Base-by-base conservation (phyloP, 2,113 vertebrate genomes). In the Solea senegalensis region DNA sequence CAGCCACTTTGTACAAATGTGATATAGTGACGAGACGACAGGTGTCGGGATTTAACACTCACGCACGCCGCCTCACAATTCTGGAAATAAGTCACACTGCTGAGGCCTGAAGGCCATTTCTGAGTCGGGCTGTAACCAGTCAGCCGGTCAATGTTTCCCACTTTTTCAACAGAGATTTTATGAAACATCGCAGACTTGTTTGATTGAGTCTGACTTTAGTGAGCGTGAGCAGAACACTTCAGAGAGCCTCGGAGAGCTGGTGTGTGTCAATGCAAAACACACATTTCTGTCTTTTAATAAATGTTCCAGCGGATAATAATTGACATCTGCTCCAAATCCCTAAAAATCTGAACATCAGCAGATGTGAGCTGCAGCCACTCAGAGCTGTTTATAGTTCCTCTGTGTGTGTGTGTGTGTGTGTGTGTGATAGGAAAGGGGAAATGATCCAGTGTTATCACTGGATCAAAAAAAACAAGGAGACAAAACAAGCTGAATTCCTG, bases 251-350 rank as follows among this genome's bases (percentile, higher is more conserved):
- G n/a, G n/a, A n/a, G n/a, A n/a, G 6, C 50, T 71, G 66, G 21
- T 40, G 69, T 53, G 61, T 70, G 28, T 64, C 54, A 48, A 82
- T 21, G 1, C 43, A 78, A 76, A 81, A 72, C 64, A 69, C 61
- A 57, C 49, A 27, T 34, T 34, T 51, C 34, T 21, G 57, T 51
- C 48, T 21, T n/a, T 71, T 5, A 71, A 72, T 70, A 63, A 78
- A 82, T 74, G 71, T 78, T 78, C 75, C 62, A 60, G 12, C 53
- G 51, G 63, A 28, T 78, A 84, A 84, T 75, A 80, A 83, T 40
- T 72, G 40, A 69, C 77, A 89, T 87, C 75, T 72, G 77, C 49
- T 81, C 55, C n/a, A 80, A 83, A 85, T 74, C 41, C 51, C 39
- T 77, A 13, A 74, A 68, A 61, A 80, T 79, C 21, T 61, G 70